These are phyloP conservation scores for Oreotragus oreotragus DNA, from an alignment of 2,113 vertebrate genomes.

Conservation along the genomic window DNA sequence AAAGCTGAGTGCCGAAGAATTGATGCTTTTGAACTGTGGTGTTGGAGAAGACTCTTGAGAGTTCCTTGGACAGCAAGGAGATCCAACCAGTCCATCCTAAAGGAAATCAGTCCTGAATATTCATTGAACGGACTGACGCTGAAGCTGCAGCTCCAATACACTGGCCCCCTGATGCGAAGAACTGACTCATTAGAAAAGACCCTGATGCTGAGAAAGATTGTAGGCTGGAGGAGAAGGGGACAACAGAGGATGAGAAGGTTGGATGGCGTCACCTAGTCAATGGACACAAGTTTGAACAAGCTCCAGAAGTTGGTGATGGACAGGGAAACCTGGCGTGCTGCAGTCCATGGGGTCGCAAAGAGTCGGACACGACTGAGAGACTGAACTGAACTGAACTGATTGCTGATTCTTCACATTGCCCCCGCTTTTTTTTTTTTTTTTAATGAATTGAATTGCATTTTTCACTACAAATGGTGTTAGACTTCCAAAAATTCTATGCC, in stretches of 20 bases:
- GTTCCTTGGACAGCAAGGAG: neutral
- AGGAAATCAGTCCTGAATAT: neutral
- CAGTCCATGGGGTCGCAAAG: neutral
- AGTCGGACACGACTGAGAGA: neutral
- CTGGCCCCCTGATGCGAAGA: neutral
- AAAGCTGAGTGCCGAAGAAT: accelerated
- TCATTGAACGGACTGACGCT: accelerated
- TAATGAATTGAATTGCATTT: neutral
- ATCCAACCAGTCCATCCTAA: neutral
- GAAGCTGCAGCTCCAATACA: neutral
- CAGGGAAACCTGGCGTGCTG: neutral
- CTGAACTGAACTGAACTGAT: neutral
- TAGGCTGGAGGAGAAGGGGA: neutral
- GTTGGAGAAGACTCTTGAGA: neutral
- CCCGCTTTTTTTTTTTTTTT: neutral
- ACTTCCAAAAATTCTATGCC: neutral
- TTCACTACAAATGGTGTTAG: neutral
- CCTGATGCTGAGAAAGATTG: neutral
- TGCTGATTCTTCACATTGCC: neutral
- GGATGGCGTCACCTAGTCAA: neutral
- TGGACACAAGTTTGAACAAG: neutral
- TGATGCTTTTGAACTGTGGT: neutral
- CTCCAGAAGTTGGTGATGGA: neutral
- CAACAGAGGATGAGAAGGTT: neutral
- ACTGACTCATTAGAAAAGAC: neutral